Conservation (phyloP, 2,888 invertebrate species). For the Acronicta aceris region DNA sequence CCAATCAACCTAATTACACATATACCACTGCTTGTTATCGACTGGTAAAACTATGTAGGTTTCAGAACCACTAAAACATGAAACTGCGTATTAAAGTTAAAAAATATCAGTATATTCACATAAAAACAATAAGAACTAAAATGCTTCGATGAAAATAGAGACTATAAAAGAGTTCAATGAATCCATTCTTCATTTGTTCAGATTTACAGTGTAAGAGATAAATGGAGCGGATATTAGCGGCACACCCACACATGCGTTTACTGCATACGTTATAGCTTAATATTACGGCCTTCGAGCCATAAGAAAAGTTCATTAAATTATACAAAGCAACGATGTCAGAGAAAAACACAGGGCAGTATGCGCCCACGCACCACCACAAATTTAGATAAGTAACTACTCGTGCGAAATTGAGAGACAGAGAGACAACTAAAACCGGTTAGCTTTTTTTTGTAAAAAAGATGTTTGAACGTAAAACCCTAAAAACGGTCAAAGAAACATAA, state of each 20-base stretch:
- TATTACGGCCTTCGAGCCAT: conserved; percentile 50
- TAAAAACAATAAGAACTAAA: conserved; percentile 39
- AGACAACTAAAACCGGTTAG: conserved; percentile 25
- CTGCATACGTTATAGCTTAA: conserved; percentile 70
- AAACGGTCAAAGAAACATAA: conserved; percentile 34
- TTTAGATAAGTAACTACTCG: conserved; percentile 41
- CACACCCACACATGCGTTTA: conserved; percentile 70
- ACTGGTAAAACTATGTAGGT: conserved; percentile 55
- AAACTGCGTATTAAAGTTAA: conserved; percentile 3
- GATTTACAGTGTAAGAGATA: conserved; percentile 65
- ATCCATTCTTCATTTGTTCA: conserved; percentile 65
- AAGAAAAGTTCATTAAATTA: conserved; percentile 68
- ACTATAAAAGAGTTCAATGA: conserved; percentile 62
- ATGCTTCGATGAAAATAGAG: conserved; percentile 43
- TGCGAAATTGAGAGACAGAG: conserved; percentile 32
- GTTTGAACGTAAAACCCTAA: conserved; percentile 39
- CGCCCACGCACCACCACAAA: conserved; percentile 52
- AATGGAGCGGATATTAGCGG: conserved; percentile 74
- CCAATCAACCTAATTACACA: conserved; percentile 68
- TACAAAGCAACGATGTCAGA: conserved; percentile 65
- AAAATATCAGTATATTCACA: conserved; percentile 8
- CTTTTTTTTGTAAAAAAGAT: conserved; percentile 40
- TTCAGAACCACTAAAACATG: conserved; percentile 5
- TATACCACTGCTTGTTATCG: conserved; percentile 52
- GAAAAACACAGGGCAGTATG: conserved; percentile 59